These are phyloP conservation scores for Erebia ligea DNA, from an alignment of 2,888 invertebrate species.

Conservation along the genomic window DNA sequence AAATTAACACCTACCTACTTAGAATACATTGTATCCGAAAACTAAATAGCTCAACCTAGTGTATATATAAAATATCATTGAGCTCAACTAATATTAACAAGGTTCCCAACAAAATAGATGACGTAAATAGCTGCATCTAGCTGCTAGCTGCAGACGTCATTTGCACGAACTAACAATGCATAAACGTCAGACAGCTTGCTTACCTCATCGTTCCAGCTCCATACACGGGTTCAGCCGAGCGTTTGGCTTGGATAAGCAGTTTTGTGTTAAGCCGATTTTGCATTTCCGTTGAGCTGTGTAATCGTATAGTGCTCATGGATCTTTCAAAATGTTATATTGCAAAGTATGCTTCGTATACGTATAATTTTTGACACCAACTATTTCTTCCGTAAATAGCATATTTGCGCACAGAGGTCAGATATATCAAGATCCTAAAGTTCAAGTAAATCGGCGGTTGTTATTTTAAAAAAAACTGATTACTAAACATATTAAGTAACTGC, in stretches of 20 bases:
- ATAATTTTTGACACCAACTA: no score
- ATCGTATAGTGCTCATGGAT: neutral
- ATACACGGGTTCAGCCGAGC: conserved; percentile 15
- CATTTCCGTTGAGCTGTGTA: conserved; percentile 13
- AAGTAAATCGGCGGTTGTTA: no score
- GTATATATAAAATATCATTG: no score
- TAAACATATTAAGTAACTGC: no score
- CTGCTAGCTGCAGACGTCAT: conserved; percentile 18
- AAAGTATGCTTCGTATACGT: neutral
- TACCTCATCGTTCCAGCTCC: conserved; percentile 21
- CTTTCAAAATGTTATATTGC: neutral
- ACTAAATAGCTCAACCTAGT: no score
- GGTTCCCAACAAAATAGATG: neutral
- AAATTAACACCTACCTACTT: no score
- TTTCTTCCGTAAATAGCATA: no score
- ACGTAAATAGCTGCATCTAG: neutral
- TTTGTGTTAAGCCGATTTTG: conserved; percentile 25
- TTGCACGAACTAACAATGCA: conserved; percentile 25
- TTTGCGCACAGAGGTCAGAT: no score
- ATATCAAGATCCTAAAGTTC: no score
- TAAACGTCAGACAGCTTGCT: conserved; percentile 19
- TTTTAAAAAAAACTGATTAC: no score
- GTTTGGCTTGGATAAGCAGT: conserved; percentile 22
- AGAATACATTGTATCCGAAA: no score
- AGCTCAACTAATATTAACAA: neutral